Evolutionary conservation across 1,140 invertebrate genomes (phyloP).

Genomic region (Papilio helenus): DNA sequence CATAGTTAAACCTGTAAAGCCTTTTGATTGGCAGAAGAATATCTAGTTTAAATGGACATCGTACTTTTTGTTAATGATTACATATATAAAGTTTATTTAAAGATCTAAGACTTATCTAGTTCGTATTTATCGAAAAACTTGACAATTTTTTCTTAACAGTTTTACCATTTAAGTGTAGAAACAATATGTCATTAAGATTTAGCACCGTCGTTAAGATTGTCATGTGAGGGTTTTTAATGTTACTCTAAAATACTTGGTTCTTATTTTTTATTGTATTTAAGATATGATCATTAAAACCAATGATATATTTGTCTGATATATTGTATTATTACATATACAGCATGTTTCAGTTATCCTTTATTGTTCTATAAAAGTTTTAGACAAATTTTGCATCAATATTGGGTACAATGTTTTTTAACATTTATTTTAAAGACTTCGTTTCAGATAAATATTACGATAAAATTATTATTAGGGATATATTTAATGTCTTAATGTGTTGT

Average conservation of each 20-base stretch:
- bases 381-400: no score
- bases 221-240: not conserved
- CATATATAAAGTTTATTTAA: not conserved
- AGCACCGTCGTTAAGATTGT: not conserved
- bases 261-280: not conserved
- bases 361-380: no score
- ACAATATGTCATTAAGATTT: not conserved
- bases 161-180: not conserved
- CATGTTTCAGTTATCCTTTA: not conserved
- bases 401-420: no score
- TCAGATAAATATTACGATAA: no score
- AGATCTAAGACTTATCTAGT: not conserved
- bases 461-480: no score
- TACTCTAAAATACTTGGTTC: not conserved
- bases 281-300: not conserved
- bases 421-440: no score
- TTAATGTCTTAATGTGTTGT: no score
- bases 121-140: not conserved
- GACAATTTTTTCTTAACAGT: not conserved
- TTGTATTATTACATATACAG: not conserved
- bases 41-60: conserved; percentile 5
- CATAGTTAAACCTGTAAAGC: not conserved
- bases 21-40: conserved; percentile 20
- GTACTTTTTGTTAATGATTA: not conserved
- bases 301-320: not conserved